Conservation (phyloP, 2,888 invertebrate genomes). For the Melanostoma mellinum region DNA sequence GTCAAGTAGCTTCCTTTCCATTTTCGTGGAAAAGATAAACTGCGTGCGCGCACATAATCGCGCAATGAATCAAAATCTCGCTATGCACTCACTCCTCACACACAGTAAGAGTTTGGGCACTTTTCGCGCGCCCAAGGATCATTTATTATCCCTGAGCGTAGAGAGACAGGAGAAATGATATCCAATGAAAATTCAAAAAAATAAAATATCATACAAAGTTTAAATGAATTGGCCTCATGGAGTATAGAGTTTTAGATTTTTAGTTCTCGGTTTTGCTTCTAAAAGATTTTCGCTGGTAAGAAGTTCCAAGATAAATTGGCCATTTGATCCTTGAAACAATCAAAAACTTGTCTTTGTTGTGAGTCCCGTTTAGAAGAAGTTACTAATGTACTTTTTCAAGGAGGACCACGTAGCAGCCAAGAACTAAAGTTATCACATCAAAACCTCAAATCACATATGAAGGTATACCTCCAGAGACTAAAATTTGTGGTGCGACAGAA, state of each 20-base stretch:
- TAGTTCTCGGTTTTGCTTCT: slow-evolving; percentile 39
- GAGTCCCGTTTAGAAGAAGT: no score
- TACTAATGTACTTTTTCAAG: no score
- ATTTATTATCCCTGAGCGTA: slow-evolving; percentile 63
- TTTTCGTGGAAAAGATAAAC: slow-evolving; percentile 79
- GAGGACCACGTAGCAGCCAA: no score
- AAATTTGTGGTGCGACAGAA: no score
- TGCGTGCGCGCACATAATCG: slow-evolving; percentile 81
- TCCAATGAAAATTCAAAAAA: slow-evolving; percentile 33
- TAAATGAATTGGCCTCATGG: slow-evolving; percentile 56
- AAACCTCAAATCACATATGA: no score
- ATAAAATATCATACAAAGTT: slow-evolving; percentile 14
- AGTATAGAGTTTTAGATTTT: not conserved
- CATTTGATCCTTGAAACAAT: no score
- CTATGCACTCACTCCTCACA: slow-evolving; percentile 70
- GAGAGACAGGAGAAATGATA: slow-evolving; percentile 61
- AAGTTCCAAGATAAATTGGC: no score
- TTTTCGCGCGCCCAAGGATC: slow-evolving; percentile 66
- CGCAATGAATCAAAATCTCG: slow-evolving; percentile 81
- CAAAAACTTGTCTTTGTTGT: no score
- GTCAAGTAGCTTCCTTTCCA: slow-evolving; percentile 74
- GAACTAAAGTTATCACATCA: no score
- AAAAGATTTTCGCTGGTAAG: no score
- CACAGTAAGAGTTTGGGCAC: slow-evolving; percentile 50
- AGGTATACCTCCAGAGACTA: no score